Base-by-base conservation (phyloP, 2,797 vertebrate species). In the Synaphobranchus kaupii region DNA sequence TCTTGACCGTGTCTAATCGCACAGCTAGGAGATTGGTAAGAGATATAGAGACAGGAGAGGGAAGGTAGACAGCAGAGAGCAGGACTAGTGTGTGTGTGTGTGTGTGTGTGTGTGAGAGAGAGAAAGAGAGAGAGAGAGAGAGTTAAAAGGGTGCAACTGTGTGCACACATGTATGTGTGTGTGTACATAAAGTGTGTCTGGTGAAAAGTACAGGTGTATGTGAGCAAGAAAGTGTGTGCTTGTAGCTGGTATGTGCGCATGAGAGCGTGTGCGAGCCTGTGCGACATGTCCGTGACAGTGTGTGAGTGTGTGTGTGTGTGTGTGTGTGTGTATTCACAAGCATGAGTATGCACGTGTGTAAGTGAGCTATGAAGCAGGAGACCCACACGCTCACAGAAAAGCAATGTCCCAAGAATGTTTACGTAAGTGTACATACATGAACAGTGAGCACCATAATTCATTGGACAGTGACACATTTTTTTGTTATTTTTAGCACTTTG, bases 401-500 rank as follows among this genome's bases (percentile, higher is more conserved):
- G 68, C 28, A 73, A 73, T 34, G 15, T 34, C 68, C 68, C 68
- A 73, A 73, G n/a, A 13, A 73, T 73, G n/a, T 73, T 73, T 73
- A 2, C 31, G 0, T 73, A 34, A 3, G 31, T 34, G 68, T 15
- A 34, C 68, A 34, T 34, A 73, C 13, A 34, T 73, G 68, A 39
- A 39, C 39, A 39, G 39, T 39, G 39, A 39, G 39, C 39, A 39
- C 39, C 39, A 39, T 39, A 39, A 39, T 39, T 39, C 39, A 39
- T 39, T 39, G 39, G 39, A 39, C 39, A 39, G 0, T 39, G 39
- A 39, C 39, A 39, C 39, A 39, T 39, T 39, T 39, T 39, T 39
- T 39, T 39, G 39, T 39, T 39, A 39, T 39, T 39, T 39, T n/a
- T n/a, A n/a, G n/a, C n/a, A n/a, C n/a, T n/a, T n/a, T n/a, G n/a